Conservation (phyloP, 1,140 invertebrate genomes). For the Bombus vancouverensis region DNA sequence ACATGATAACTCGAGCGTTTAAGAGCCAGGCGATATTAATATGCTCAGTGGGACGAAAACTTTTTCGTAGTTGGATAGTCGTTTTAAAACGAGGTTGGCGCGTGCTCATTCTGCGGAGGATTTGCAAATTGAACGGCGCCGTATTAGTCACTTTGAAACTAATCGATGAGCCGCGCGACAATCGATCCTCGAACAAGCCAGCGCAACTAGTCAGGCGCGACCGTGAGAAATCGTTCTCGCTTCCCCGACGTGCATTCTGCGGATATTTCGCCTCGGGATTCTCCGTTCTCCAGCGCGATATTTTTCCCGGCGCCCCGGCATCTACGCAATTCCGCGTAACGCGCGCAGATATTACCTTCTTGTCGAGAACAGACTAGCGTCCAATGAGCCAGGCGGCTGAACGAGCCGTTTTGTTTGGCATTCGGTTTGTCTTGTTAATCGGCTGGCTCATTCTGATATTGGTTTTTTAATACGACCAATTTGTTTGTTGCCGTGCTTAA, state of each 20-base stretch:
- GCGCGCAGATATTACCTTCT: constrained; percentile 64
- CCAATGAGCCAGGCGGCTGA: too few species aligned
- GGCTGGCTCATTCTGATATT: too few species aligned
- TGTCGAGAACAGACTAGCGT: background rate
- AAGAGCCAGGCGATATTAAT: too few species aligned
- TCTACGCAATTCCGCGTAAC: constrained; percentile 56
- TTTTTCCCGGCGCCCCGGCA: constrained; percentile 36
- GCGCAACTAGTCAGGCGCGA: constrained; percentile 1
- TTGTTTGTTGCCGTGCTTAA: background rate
- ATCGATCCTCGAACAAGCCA: constrained; percentile 10
- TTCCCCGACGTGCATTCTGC: constrained; percentile 44
- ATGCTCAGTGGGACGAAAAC: too few species aligned
- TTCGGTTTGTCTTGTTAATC: background rate
- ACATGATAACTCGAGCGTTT: too few species aligned
- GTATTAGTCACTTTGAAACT: constrained; percentile 49
- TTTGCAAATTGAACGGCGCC: constrained; percentile 59
- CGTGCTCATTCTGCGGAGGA: constrained; percentile 53
- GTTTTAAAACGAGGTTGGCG: constrained; percentile 35
- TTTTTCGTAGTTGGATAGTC: too few species aligned
- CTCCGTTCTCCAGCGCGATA: constrained; percentile 28
- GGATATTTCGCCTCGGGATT: constrained; percentile 62
- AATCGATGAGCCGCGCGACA: constrained; percentile 29
- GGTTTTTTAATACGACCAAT: background rate
- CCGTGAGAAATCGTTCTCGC: constrained; percentile 51
- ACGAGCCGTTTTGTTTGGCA: background rate